Percentiles rank a stretch among this genome's conserved stretches.
Conservation (phyloP, 2,797 vertebrate genomes). For the Neomorphus geoffroyi region DNA sequence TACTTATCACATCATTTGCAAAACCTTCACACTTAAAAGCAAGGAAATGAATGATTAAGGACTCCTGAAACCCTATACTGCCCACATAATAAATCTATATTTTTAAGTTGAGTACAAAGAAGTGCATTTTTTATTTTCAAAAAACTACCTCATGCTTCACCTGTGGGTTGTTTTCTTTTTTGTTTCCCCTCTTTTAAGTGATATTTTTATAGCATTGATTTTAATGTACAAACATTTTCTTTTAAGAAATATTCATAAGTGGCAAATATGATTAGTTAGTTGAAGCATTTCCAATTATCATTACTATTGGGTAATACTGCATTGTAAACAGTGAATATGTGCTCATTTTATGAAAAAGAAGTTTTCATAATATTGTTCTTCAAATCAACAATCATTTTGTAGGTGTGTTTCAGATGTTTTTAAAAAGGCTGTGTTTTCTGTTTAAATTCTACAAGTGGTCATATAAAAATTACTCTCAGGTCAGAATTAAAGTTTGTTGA, state of each 20-base stretch:
- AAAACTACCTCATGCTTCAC: not conserved
- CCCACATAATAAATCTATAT: conserved; percentile 14
- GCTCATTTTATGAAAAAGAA: not conserved
- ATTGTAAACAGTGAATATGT: not conserved
- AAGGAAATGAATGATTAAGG: conserved; percentile 58
- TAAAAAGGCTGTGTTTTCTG: not conserved
- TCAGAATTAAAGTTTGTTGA: not conserved
- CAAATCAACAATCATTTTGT: not conserved
- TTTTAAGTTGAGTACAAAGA: conserved; percentile 18
- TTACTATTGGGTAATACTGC: not conserved
- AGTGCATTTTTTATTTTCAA: not conserved
- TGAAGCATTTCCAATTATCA: not conserved
- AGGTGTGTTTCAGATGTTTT: not conserved
- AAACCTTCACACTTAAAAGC: conserved; percentile 59
- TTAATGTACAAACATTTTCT: not conserved
- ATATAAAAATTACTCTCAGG: not conserved
- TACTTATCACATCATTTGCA: conserved; percentile 64
- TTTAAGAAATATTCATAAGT: not conserved
- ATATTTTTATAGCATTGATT: not conserved
- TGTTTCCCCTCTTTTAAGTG: not conserved
- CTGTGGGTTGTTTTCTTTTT: not conserved
- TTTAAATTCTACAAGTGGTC: not conserved
- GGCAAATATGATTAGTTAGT: not conserved
- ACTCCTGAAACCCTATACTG: conserved; percentile 35
- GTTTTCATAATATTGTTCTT: not conserved